phyloP scores from a whole-genome alignment of 2,113 vertebrate species.

The Chitala chitala region DNA sequence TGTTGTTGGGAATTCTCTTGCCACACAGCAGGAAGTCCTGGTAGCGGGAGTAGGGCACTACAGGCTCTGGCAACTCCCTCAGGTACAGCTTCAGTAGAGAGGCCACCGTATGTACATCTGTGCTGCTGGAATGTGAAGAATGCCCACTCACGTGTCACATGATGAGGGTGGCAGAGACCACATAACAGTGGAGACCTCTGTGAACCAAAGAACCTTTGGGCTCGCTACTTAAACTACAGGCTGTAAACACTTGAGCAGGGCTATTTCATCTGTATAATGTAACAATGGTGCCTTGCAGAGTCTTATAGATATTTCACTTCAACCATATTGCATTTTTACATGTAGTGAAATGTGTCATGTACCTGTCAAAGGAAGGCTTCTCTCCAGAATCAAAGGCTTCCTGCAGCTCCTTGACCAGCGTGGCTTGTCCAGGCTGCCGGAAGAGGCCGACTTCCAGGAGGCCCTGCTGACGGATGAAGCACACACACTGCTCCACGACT shows the following conservation, averaged over 20 bases:
- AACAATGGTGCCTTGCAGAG: too few species aligned
- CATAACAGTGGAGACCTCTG: not conserved
- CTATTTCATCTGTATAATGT: too few species aligned
- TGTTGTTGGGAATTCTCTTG: conserved; percentile 48
- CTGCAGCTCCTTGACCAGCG: conserved; percentile 64
- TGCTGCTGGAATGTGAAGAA: conserved; percentile 50
- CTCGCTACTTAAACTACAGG: too few species aligned
- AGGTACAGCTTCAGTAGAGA: conserved; percentile 70
- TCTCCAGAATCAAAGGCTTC: conserved; percentile 67
- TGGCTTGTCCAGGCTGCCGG: conserved; percentile 63
- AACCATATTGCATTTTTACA: too few species aligned
- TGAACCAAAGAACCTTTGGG: too few species aligned
- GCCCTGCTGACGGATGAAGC: conserved; percentile 60
- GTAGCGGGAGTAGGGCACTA: conserved; percentile 64
- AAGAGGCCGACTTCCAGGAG: conserved; percentile 67
- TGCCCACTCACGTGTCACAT: not conserved
- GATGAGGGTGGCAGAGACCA: too few species aligned
- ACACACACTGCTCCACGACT: conserved; percentile 69
- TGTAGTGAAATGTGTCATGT: not conserved
- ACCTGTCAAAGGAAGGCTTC: conserved; percentile 66
- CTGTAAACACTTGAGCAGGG: too few species aligned
- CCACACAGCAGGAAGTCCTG: conserved; percentile 62
- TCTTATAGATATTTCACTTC: too few species aligned
- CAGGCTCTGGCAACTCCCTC: conserved; percentile 66
- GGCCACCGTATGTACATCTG: conserved; percentile 69